A percentile compares a stretch with the other conserved stretches of the same genome.
These are phyloP conservation scores for Ailurus styani DNA, from an alignment of 2,113 vertebrate genomes.

Conservation along the genomic window DNA sequence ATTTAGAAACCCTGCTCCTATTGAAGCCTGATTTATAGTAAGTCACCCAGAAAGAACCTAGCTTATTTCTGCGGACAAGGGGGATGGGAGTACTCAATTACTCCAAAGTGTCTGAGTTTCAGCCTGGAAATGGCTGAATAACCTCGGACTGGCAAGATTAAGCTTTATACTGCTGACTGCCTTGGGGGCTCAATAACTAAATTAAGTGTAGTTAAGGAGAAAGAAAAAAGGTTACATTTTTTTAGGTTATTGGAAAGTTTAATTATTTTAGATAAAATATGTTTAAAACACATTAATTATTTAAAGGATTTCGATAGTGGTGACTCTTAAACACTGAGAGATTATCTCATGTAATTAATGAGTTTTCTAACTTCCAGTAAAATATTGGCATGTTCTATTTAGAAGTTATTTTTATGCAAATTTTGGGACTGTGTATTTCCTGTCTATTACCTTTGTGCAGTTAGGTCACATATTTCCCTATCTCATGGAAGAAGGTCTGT, in stretches of 20 bases:
- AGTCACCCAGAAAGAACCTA: constrained; percentile 4
- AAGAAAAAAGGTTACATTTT: not conserved
- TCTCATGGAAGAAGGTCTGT: not conserved
- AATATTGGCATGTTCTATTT: not conserved
- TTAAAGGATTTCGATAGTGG: not conserved
- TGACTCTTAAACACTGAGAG: not conserved
- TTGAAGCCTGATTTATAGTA: not conserved
- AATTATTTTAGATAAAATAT: constrained; percentile 17
- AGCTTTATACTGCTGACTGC: not conserved
- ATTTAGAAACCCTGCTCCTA: not conserved
- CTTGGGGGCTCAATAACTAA: not conserved
- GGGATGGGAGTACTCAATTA: not conserved
- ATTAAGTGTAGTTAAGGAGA: not conserved
- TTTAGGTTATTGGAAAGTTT: not conserved
- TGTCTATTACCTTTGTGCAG: not conserved
- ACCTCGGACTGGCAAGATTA: not conserved
- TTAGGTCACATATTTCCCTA: not conserved
- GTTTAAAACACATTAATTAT: not conserved
- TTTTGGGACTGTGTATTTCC: constrained; percentile 19
- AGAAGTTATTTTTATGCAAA: not conserved
- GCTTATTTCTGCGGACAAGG: not conserved
- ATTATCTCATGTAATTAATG: not conserved
- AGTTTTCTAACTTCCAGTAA: not conserved
- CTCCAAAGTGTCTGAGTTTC: not conserved
- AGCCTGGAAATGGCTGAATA: not conserved